Base-by-base conservation (phyloP, 1,140 invertebrate species). In the Bicyclus anynana region DNA sequence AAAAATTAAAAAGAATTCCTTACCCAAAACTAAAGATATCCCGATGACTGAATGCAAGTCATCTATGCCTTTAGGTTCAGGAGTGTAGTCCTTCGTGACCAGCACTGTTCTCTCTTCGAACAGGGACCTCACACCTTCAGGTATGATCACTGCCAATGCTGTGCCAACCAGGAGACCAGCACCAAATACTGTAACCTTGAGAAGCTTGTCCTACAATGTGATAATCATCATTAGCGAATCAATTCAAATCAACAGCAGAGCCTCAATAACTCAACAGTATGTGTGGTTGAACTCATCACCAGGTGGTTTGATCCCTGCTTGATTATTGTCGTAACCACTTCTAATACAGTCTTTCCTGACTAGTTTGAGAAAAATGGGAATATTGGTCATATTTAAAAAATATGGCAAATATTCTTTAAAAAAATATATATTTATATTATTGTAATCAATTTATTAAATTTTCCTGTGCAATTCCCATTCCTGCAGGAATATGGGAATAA, bases 151-250 rank as follows among this genome's bases (percentile, higher is more conserved):
- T 56, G 97, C 95, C 46, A 99, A 85, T 0, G 98, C 98, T 53
- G 98, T 99, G 2, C 98, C 98, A 37, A 99, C 97, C n/a, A 99
- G 90, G 6, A 99, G 90, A 18, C 98, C 98, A 44, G 98, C 98
- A 44, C 98, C 98, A 42, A 99, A 92, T 26, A 99, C 94, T 16
- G 97, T 99, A 23, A 99, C 94, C 70, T 97, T 91, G 77, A 98
- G 95, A 17, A 99, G 89, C 89, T 98, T 99, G 53, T 97, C 96
- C 97, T 99, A 80, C 52, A 93, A 92, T 35, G 16, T 17, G 5
- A 10, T 38, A 38, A 1, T 2, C n/a, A 35, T 35, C 12, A 5
- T 5, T 35, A 35, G n/a, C n/a, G n/a, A n/a, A n/a, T n/a, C n/a
- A n/a, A n/a, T n/a, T n/a, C n/a, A n/a, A n/a, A n/a, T n/a, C n/a